Conservation (phyloP, 2,888 invertebrate genomes). For the Tanytarsus gracilentus region DNA sequence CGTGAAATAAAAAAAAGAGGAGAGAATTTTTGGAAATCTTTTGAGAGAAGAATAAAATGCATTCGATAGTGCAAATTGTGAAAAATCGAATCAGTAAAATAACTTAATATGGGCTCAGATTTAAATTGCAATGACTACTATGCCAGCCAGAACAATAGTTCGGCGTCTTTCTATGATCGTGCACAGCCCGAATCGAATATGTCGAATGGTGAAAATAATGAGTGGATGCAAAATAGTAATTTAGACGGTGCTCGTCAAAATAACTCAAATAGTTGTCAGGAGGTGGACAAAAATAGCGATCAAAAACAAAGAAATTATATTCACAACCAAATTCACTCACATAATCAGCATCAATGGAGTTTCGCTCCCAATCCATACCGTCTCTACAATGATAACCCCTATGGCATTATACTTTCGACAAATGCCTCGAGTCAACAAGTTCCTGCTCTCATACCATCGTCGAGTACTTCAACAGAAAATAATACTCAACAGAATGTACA, state of each 20-base stretch:
- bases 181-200: background rate
- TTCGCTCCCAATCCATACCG: constrained; percentile 34
- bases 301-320: background rate
- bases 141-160: background rate
- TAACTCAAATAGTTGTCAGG: background rate
- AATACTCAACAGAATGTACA: constrained; percentile 3
- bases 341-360: constrained; percentile 12
- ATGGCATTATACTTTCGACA: constrained; percentile 33
- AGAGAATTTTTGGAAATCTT: too few relatives aligned
- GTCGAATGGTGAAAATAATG: background rate
- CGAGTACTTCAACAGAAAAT: background rate
- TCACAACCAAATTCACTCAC: background rate
- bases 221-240: background rate
- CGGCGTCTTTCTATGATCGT: background rate
- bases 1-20: too few relatives aligned
- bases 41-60: too few relatives aligned
- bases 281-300: background rate
- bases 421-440: background rate
- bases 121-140: background rate
- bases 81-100: background rate
- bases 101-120: constrained; percentile 22
- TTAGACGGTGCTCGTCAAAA: constrained; percentile 1
- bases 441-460: background rate
- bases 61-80: background rate
- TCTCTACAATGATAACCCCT: constrained; percentile 38